Conservation (phyloP, 2,888 invertebrate species). For the Theretra japonica region DNA sequence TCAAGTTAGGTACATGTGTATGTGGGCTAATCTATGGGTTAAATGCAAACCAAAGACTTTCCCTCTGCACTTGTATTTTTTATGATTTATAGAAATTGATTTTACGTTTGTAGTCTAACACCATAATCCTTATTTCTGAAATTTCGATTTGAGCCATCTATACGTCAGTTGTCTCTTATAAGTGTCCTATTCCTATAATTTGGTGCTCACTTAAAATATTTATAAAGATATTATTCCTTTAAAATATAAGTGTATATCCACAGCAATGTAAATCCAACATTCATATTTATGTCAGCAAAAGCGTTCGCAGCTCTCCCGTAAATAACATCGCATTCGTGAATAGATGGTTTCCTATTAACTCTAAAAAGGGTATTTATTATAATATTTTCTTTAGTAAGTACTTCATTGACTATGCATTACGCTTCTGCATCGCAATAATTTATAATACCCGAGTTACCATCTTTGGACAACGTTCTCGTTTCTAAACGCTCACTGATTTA, state of each 20-base stretch:
- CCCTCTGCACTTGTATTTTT: no score
- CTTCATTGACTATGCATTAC: constrained; percentile 63
- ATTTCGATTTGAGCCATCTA: no score
- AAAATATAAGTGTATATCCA: background rate
- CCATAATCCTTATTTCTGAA: no score
- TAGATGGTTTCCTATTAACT: constrained; percentile 26
- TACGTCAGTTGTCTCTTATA: no score
- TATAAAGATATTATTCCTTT: no score
- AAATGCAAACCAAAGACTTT: no score
- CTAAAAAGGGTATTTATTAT: constrained; percentile 28
- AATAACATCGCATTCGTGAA: constrained; percentile 23
- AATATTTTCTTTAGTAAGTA: constrained; percentile 36
- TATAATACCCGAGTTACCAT: constrained; percentile 62
- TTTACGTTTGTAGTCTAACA: no score
- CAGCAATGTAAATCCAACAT: background rate
- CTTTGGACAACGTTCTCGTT: constrained; percentile 64
- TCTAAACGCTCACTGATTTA: constrained; percentile 64
- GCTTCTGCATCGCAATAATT: constrained; percentile 57
- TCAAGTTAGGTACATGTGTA: no score
- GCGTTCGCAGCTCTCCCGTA: background rate
- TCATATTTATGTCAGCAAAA: constrained; percentile 13
- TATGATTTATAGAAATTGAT: no score
- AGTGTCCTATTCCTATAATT: no score
- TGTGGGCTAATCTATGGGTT: no score
- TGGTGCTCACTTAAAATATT: no score